Percentiles rank a stretch among this genome's conserved stretches.
These are phyloP conservation scores for Platalea minor DNA, from an alignment of 2,797 vertebrate species.

Conservation along the genomic window DNA sequence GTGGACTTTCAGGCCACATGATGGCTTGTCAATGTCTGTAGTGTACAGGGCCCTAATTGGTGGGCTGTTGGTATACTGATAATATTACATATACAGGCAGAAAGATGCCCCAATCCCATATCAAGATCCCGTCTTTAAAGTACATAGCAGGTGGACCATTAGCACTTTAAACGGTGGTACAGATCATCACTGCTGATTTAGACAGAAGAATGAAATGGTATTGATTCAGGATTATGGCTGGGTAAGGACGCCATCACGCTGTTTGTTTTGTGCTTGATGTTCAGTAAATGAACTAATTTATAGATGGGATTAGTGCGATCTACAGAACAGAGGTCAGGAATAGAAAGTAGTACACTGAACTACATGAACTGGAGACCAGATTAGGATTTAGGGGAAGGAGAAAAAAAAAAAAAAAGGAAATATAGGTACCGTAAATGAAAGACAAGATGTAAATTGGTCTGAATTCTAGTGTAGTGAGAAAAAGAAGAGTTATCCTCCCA, in stretches of 20 bases:
- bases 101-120: neutral
- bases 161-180: neutral
- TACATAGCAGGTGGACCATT: neutral
- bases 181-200: neutral
- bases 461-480: neutral
- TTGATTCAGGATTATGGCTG: conserved; percentile 37
- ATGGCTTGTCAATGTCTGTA: neutral
- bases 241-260: neutral
- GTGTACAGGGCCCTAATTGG: neutral
- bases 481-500: neutral
- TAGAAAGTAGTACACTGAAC: neutral
- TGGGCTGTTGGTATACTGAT: neutral
- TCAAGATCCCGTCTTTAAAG: neutral
- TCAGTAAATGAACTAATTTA: conserved; percentile 41
- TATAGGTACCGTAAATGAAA: neutral
- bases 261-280: conserved; percentile 41
- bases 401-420: neutral
- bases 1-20: neutral
- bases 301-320: conserved; percentile 6
- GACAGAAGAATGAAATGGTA: neutral
- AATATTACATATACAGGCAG: neutral
- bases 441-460: neutral
- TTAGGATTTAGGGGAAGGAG: neutral
- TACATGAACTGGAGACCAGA: neutral
- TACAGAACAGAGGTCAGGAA: neutral